Evolutionary conservation across 2,113 vertebrate species (phyloP), one percentile per base, ranked within the genome.

Genomic region (Columbina picui): DNA sequence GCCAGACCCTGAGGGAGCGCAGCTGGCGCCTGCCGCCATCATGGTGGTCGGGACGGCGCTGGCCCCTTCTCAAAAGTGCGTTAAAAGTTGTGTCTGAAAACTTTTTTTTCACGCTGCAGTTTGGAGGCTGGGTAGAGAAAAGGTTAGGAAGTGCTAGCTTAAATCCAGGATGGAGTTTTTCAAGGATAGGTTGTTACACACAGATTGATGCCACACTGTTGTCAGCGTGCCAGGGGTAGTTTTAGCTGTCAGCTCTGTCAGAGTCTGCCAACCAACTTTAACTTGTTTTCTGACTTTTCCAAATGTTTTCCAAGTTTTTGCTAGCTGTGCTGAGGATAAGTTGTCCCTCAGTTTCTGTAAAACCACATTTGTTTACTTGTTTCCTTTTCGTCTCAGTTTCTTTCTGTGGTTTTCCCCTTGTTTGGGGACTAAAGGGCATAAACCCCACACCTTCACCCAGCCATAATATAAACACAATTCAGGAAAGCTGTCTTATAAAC

Each of bases 261-360:
- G 93, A 93, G 94, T 92, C 90, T 95, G 93, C 92, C 95, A 96
- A 96, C 93, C 92, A 96, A 95, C 92, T 97, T 97, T 96, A 96
- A 96, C 94, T 97, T 96, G 96, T 97, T 97, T 96, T 88, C 91
- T 96, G 88, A 91, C 94, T 97, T 97, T 97, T 95, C 92, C 94
- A 93, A 96, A 94, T 91, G 74, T 96, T 94, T 96, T 89, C 92
- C 90, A 95, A 96, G 94, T 94, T 96, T 93, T 89, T 77, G 22
- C 87, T 93, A 87, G 71, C 85, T 82, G 65, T 65, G 74, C 80
- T 84, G 87, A 94, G 81, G 94, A 89, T 96, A 92, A 96, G 93
- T 75, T 96, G 80, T 95, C 95, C 96, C 84, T 89, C 79, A 49
- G 90, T 83, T 96, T 96, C 71, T 96, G 81, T 63, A 89, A 97